A percentile compares a stretch with the other conserved stretches of the same genome.
Conservation (phyloP, 2,113 vertebrate species). For the Eulacestoma nigropectus region DNA sequence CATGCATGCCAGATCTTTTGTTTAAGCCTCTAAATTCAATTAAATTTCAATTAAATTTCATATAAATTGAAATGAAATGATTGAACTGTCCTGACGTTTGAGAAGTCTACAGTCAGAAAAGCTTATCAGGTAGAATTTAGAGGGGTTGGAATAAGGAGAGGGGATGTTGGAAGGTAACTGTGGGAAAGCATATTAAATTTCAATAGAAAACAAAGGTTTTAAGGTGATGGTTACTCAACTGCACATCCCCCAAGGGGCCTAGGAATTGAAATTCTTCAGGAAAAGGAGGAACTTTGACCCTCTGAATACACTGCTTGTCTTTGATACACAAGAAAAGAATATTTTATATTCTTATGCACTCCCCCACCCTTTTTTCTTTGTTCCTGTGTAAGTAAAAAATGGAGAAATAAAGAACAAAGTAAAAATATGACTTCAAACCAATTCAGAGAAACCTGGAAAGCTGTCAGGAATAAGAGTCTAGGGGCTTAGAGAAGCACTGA, state of each 20-base stretch:
- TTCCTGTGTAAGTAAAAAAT: not conserved
- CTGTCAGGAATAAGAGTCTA: not conserved
- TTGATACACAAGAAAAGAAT: slow-evolving; percentile 46
- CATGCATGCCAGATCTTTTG: not conserved
- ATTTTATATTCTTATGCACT: not conserved
- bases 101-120: not conserved
- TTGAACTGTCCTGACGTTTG: not conserved
- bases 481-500: not conserved
- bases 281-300: slow-evolving; percentile 9
- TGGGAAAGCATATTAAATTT: slow-evolving; percentile 5
- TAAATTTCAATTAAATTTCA: no score
- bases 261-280: slow-evolving; percentile 24
- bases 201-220: slow-evolving; percentile 1
- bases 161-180: not conserved
- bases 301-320: slow-evolving; percentile 23
- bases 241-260: not conserved
- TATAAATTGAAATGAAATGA: not conserved
- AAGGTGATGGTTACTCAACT: not conserved
- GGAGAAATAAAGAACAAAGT: not conserved
- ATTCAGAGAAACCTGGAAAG: not conserved
- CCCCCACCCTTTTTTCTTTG: not conserved
- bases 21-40: not conserved
- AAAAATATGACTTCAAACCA: slow-evolving; percentile 4
- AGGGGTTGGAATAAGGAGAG: not conserved
- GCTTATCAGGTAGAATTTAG: not conserved